Evolutionary conservation across 2,113 vertebrate species (phyloP), one percentile per base, ranked within the genome.

Genomic region (Heterochromis multidens): DNA sequence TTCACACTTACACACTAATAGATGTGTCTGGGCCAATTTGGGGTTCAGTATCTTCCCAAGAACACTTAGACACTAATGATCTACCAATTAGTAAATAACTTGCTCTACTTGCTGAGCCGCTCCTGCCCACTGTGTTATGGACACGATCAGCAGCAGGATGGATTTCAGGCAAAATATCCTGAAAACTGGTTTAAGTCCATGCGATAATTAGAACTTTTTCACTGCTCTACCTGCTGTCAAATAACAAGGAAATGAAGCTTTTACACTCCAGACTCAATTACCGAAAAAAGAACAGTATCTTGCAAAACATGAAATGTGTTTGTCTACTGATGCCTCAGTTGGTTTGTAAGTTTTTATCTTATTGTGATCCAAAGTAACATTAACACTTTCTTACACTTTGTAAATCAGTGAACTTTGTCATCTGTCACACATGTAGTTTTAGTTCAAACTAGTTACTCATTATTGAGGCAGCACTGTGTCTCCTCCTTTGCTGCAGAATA

Each of bases 11-110:
- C 6, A 70, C 5, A 70, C 3, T 0, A 70, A 0, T 46, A 14
- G 40, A 46, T 29, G 37, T 40, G n/a, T 70, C 37, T 46, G 37
- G 14, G 27, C 7, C 27, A 27, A 27, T 1, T 25, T 12, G 65
- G 25, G 65, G 9, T 72, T 49, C 9, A 56, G 7, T n/a, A 0
- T 72, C 0, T 7, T 29, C 9, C 65, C 25, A 7, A 1, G 65
- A 43, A 17, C 0, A 10, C 5, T 7, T 49, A 2, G 1, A 49
- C 67, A 29, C 0, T 72, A 27, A 3, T 0, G 16, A 49, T 49
- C 67, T 49, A 29, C 43, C 43, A 29, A 4, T 72, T 4, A 49
- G 17, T 3, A 19, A 49, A 72, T 3, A 19, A 7, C 46, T 52
- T 43, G 3, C 11, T 43, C 40, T 43, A 40, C 8, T 9, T 40